phyloP scores from a whole-genome alignment of 2,113 vertebrate genomes.

The Corythornis cristatus region DNA sequence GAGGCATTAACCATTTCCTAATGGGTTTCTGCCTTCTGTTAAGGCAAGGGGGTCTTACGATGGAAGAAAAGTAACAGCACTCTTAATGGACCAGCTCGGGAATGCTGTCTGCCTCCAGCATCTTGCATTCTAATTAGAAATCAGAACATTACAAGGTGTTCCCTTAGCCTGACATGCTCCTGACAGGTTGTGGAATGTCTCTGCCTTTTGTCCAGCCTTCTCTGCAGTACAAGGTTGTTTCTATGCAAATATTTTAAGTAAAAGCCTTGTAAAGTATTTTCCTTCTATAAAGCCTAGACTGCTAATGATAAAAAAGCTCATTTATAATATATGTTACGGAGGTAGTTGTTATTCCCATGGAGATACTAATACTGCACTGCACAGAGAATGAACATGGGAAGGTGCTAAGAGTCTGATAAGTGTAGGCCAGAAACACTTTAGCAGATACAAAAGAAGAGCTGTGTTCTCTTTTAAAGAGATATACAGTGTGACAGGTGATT shows the following conservation, averaged over 20 bases:
- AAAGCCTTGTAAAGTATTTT: background rate
- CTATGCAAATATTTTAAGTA: background rate
- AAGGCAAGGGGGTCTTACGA: background rate
- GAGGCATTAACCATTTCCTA: background rate
- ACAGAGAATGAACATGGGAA: background rate
- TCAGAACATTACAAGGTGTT: background rate
- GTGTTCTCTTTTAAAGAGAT: background rate
- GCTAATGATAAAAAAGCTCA: background rate
- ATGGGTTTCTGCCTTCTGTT: slow-evolving; percentile 30
- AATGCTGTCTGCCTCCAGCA: background rate
- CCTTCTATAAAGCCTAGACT: background rate
- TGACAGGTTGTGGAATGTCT: background rate
- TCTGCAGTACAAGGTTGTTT: background rate
- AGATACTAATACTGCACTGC: background rate
- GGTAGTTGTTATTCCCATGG: background rate
- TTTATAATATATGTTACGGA: background rate
- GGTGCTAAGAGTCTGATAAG: background rate
- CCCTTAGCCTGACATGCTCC: background rate
- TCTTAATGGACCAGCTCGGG: slow-evolving; percentile 24
- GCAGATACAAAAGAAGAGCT: background rate
- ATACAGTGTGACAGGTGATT: background rate
- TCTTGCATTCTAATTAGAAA: slow-evolving; percentile 42
- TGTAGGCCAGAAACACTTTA: background rate
- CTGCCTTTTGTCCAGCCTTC: background rate
- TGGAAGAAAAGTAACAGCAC: background rate